Base-by-base conservation (phyloP, 2,113 vertebrate genomes). In the Forbesichthys agassizii region DNA sequence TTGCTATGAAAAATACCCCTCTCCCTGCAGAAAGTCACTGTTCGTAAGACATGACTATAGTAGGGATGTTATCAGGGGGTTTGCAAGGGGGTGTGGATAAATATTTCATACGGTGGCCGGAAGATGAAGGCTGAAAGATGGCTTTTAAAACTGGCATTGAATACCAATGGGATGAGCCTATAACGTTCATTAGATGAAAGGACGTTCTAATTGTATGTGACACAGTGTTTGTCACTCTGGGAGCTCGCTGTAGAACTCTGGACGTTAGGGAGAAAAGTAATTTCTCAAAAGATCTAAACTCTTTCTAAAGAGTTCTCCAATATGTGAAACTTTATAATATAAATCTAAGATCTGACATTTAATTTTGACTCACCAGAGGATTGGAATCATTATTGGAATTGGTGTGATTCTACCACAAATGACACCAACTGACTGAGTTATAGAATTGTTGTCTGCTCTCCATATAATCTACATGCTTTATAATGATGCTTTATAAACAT, bases 91-190 rank as follows among this genome's bases (percentile, higher is more conserved):
- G 61, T 68, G 73, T 55, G 62, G 59, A 83, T 84, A 61, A 76
- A 83, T 79, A 81, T 88, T 82, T 82, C 46, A 83, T 72, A 49
- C 46, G 56, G 74, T 58, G 64, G 71, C 68, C 81, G 70, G 63
- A 46, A 78, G 78, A 82, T 78, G 74, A 80, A 78, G 53, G 70
- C 77, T 73, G 61, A 78, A 61, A 62, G 49, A 74, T 74, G 60
- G 73, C 53, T 83, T 81, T 73, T 66, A 73, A 27, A 79, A 78
- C 69, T 18, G 20, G 51, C 48, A 52, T 52, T n/a, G 78, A 84
- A 82, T 86, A 76, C 72, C 58, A 87, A 79, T 79, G 64, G 33
- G 49, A 59, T 46, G n/a, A 58, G 47, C 18, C 27, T 27, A 27
- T 71, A 69, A 61, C 80, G 55, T 68, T 64, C 53, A 68, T 73